Percentiles rank a stretch among this genome's conserved stretches.
Conservation (phyloP, 2,888 invertebrate genomes). For the Eilema griseolum region DNA sequence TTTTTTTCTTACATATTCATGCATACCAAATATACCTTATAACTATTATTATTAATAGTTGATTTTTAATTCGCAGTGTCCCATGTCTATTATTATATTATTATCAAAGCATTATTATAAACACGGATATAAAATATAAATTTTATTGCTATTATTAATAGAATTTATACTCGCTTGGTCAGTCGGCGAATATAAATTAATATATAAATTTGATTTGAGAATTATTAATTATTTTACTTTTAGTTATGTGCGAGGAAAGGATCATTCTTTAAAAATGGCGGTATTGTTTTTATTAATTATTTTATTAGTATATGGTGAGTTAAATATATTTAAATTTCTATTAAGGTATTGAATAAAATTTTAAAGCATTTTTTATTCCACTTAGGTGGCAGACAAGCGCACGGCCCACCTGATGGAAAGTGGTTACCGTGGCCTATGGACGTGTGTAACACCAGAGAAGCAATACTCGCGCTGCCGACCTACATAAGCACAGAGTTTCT, state of each 20-base stretch:
- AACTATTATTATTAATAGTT: conserved; percentile 13
- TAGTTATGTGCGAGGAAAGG: not conserved
- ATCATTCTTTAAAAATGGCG: conserved; percentile 19
- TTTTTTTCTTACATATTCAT: too few relatives aligned
- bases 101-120: conserved; percentile 9
- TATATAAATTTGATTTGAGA: conserved; percentile 30
- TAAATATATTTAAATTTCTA: not conserved
- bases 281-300: conserved; percentile 20
- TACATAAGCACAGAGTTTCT: too few relatives aligned
- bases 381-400: too few relatives aligned
- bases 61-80: conserved; percentile 21
- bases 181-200: conserved; percentile 3
- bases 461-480: too few relatives aligned
- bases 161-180: not conserved
- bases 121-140: not conserved
- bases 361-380: too few relatives aligned
- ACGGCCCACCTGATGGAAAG: too few relatives aligned
- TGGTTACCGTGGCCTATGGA: too few relatives aligned
- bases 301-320: conserved; percentile 37
- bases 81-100: conserved; percentile 18
- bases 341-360: not conserved
- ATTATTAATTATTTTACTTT: conserved; percentile 6
- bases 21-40: not conserved
- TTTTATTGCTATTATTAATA: not conserved
- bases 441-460: too few relatives aligned